A percentile compares a stretch with the other conserved stretches of the same genome.
Evolutionary conservation across 1,140 invertebrate species (phyloP).

Genomic region (Drosophila virilis): DNA sequence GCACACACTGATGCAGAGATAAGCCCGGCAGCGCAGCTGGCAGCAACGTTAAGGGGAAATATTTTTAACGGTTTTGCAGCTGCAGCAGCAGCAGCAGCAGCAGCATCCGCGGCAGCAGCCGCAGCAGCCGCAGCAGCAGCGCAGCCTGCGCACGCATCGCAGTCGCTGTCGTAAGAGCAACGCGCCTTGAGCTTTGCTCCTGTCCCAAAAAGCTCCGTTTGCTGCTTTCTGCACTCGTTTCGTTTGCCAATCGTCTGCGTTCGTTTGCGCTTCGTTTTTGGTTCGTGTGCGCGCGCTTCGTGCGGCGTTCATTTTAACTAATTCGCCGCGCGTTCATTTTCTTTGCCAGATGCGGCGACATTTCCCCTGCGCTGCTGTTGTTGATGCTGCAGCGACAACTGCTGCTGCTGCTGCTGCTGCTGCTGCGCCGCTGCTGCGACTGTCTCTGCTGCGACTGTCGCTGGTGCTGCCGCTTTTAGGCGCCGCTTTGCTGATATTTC

Average conservation of each 20-base stretch:
- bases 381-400: neutral
- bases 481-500: slow-evolving; percentile 52
- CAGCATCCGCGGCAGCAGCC: slow-evolving; percentile 22
- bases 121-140: slow-evolving; percentile 22
- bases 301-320: slow-evolving; percentile 53
- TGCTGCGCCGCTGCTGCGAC: slow-evolving; percentile 8
- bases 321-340: slow-evolving; percentile 53
- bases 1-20: slow-evolving; percentile 61
- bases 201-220: slow-evolving; percentile 64
- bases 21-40: slow-evolving; percentile 51
- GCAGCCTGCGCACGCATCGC: slow-evolving; percentile 64
- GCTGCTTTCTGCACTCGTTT: slow-evolving; percentile 48
- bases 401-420: neutral
- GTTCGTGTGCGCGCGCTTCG: slow-evolving; percentile 30
- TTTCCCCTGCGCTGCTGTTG: slow-evolving; percentile 52
- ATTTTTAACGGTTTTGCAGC: slow-evolving; percentile 35
- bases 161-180: slow-evolving; percentile 4
- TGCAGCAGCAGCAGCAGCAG: slow-evolving; percentile 34
- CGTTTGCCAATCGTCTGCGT: slow-evolving; percentile 10
- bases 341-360: slow-evolving; percentile 34
- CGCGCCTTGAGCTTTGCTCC: slow-evolving; percentile 33
- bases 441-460: slow-evolving; percentile 7
- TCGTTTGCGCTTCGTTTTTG: slow-evolving; percentile 22
- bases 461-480: slow-evolving; percentile 38
- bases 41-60: slow-evolving; percentile 45